phyloP scores from a whole-genome alignment of 2,888 invertebrate species.

The Ernsta delagoae region DNA sequence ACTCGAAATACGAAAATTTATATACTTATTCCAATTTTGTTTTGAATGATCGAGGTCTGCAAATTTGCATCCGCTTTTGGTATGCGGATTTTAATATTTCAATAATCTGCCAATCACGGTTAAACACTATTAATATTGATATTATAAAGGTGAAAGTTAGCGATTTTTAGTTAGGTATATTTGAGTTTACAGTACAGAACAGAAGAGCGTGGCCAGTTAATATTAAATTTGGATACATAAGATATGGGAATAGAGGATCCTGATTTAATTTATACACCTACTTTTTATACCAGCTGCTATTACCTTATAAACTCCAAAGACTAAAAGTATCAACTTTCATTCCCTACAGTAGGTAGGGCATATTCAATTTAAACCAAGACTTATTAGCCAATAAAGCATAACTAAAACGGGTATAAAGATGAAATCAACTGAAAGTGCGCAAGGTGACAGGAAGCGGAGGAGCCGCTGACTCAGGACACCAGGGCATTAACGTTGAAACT shows the following conservation, averaged over 20 bases:
- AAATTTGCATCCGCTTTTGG: conserved; percentile 7
- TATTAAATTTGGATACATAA: too few relatives aligned
- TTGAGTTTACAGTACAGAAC: too few relatives aligned
- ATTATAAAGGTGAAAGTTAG: too few relatives aligned
- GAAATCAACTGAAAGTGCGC: conserved; percentile 64
- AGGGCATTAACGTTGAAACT: conserved; percentile 55
- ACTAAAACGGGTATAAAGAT: conserved; percentile 57
- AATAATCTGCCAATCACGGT: too few relatives aligned
- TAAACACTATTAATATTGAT: too few relatives aligned
- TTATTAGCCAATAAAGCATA: conserved; percentile 39
- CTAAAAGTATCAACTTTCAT: neutral
- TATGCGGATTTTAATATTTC: neutral
- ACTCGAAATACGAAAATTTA: conserved; percentile 25
- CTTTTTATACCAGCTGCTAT: too few relatives aligned
- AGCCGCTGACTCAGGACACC: conserved; percentile 75
- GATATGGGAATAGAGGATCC: too few relatives aligned
- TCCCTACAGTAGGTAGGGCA: neutral
- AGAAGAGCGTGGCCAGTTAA: too few relatives aligned
- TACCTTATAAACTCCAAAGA: too few relatives aligned
- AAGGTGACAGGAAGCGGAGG: conserved; percentile 67
- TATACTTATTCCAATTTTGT: conserved; percentile 18
- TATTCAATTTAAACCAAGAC: neutral
- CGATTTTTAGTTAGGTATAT: too few relatives aligned
- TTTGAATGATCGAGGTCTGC: conserved; percentile 15
- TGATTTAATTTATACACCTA: too few relatives aligned